phyloP scores from a whole-genome alignment of 1,140 invertebrate species.

The Drosophila subpulchrella region DNA sequence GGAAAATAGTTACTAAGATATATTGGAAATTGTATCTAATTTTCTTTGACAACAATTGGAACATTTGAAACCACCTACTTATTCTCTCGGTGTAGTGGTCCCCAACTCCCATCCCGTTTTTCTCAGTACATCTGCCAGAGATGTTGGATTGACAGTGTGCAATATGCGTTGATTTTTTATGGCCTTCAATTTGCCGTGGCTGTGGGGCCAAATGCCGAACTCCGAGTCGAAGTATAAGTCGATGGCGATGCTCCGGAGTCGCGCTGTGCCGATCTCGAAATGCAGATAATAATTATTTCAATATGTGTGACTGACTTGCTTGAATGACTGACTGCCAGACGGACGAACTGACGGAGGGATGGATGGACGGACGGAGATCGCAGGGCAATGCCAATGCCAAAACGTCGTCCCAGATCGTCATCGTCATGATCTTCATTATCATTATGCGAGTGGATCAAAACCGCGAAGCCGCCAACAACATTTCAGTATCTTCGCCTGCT shows the following conservation, averaged over 20 bases:
- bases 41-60: too few relatives aligned
- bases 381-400: slow-evolving; percentile 69
- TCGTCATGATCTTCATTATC: slow-evolving; percentile 79
- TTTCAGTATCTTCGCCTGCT: slow-evolving; percentile 26
- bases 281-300: slow-evolving; percentile 84
- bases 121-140: slow-evolving; percentile 19
- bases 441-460: slow-evolving; percentile 79
- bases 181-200: slow-evolving; percentile 77
- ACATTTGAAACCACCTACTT: too few relatives aligned
- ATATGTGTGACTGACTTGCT: slow-evolving; percentile 80
- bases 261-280: slow-evolving; percentile 78
- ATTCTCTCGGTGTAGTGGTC: background rate
- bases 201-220: slow-evolving; percentile 41
- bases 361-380: slow-evolving; percentile 5
- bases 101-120: background rate
- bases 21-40: too few relatives aligned
- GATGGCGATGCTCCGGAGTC: slow-evolving; percentile 32
- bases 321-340: slow-evolving; percentile 55
- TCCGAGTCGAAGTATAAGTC: slow-evolving; percentile 18
- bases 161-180: slow-evolving; percentile 84
- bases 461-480: slow-evolving; percentile 67
- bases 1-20: too few relatives aligned
- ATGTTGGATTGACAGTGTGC: slow-evolving; percentile 75
- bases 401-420: slow-evolving; percentile 52
- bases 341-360: slow-evolving; percentile 3